These are phyloP conservation scores for Tetraneura akinire DNA, from an alignment of 1,140 invertebrate genomes.

Conservation along the genomic window DNA sequence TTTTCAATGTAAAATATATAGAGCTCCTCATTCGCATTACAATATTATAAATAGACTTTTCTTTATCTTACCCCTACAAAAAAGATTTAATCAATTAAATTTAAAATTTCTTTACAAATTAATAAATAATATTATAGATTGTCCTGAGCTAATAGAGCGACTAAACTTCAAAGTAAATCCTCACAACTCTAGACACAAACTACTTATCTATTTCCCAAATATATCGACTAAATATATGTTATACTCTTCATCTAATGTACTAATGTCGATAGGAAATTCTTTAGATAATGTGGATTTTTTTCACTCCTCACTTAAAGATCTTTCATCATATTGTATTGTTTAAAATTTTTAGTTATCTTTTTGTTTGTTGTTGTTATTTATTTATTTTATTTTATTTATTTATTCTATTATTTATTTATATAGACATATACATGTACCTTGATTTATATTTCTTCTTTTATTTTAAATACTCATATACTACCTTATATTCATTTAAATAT, in stretches of 20 bases:
- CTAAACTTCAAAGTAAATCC: neutral
- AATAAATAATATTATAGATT: neutral
- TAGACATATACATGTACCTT: neutral
- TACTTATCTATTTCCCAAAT: neutral
- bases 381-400: neutral
- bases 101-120: constrained; percentile 20
- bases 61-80: neutral
- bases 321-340: no score
- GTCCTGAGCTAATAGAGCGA: neutral
- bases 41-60: constrained; percentile 2
- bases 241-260: neutral
- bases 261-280: neutral
- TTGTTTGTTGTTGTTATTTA: no score
- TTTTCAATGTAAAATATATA: neutral
- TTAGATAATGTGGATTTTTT: neutral
- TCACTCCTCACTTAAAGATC: neutral
- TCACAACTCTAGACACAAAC: neutral
- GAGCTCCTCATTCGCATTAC: constrained; percentile 7
- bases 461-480: no score
- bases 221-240: neutral
- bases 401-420: neutral
- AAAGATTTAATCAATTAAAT: neutral
- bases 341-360: no score
- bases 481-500: neutral
- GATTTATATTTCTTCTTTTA: constrained; percentile 3